A percentile compares a stretch with the other conserved stretches of the same genome.
Conservation (phyloP, 2,797 vertebrate genomes). For the Bovichtus variegatus region DNA sequence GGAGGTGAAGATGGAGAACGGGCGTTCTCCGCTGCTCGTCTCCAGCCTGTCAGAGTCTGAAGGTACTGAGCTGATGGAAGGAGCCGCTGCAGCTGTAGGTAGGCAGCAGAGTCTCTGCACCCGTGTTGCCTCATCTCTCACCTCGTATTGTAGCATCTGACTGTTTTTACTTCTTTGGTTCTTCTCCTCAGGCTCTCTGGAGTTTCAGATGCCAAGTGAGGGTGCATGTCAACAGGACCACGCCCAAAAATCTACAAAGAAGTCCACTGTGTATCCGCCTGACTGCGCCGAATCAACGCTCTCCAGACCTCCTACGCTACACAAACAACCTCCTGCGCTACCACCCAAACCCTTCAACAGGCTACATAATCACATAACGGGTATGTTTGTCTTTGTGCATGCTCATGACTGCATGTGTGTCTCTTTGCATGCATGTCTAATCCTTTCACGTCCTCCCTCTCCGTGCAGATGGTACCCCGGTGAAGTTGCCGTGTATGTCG, state of each 20-base stretch:
- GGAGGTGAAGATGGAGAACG: constrained; percentile 91
- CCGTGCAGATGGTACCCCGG: constrained; percentile 88
- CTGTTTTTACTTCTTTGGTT: neutral
- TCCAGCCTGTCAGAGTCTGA: constrained; percentile 87
- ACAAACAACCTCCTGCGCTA: constrained; percentile 96
- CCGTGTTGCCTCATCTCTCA: neutral
- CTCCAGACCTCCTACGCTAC: constrained; percentile 90
- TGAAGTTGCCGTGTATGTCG: constrained; percentile 94
- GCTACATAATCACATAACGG: constrained; percentile 94
- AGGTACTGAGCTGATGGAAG: constrained; percentile 91
- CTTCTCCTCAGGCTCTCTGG: constrained; percentile 88
- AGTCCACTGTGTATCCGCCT: constrained; percentile 85
- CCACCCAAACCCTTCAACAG: constrained; percentile 96
- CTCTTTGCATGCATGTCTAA: neutral
- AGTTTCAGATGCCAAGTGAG: constrained; percentile 87
- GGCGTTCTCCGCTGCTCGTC: constrained; percentile 85
- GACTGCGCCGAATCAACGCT: constrained; percentile 88
- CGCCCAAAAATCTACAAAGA: constrained; percentile 90
- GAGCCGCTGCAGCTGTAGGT: constrained; percentile 81
- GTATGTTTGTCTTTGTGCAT: neutral
- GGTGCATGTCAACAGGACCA: constrained; percentile 88
- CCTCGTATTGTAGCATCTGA: neutral
- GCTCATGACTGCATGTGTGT: fast-evolving
- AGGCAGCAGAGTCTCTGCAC: constrained; percentile 23
- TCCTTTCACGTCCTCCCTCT: neutral